Evolutionary conservation across 2,113 vertebrate species (phyloP), one percentile per base, ranked within the genome.

Genomic region (Eidolon helvum): DNA sequence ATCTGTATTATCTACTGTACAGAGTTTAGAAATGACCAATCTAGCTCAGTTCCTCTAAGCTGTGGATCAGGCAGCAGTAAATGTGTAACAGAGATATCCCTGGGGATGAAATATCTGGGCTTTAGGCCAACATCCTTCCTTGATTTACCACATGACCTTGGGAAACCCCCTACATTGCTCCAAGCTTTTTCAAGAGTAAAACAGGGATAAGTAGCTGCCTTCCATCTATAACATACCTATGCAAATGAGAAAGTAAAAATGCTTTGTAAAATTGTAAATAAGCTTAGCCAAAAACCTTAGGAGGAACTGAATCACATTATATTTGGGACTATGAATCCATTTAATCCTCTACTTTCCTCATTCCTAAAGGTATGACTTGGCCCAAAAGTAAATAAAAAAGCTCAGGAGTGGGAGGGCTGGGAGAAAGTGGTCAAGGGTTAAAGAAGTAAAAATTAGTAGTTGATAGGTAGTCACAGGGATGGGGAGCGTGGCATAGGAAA

Each of bases 281-380:
- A 93, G 45, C 40, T 92, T 69, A 92, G 22, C 26, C 33, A 78
- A 57, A 91, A 94, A 80, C 57, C 43, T 87, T 71, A 48, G 38
- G 22, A 90, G 96, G 61, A 59, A 43, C 93, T 87, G 24, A 91
- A 87, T 57, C 82, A 93, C 63, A 84, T 95, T 90, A 48, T 61
- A 77, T 69, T 26, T 94, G 30, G 24, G 43, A 66, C n/a, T 74
- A 71, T 30, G 63, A 96, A 33, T 75, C 10, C 55, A 55, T 84
- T 92, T 66, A 80, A 74, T 93, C 21, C 72, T 85, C 22, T 50
- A 12, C 63, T 71, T 87, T 96, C 74, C 50, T 92, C 35, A 88
- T 45, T 86, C 40, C 71, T 91, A 77, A 93, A 91, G 48, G 30
- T 35, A 9, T 53, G 48, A 77, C 53, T 19, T 95, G 48, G 45